Base-by-base conservation (phyloP, 2,888 invertebrate genomes). In the Pachycephus smyrnensis region DNA sequence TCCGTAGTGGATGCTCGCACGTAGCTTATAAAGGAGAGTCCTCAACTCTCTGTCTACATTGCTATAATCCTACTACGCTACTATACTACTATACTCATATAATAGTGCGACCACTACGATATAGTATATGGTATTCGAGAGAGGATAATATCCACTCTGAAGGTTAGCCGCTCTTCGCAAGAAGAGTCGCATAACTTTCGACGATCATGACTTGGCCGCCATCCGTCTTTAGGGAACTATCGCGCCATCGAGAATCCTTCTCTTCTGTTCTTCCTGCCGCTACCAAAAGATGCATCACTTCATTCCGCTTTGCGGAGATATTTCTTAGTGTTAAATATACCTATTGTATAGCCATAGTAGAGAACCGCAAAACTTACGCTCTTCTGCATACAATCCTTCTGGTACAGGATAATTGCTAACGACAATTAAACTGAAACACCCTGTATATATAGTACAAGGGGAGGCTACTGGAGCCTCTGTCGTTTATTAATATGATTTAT, bases 141-240 rank as follows among this genome's bases (percentile, higher is more conserved):
- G 82, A 82, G 81, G 83, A 85, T 84, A 85, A 88, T 86, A 86
- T 86, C 83, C 77, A 78, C 76, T 75, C 74, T 35, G 73, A 80
- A 77, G 80, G n/a, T 75, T 80, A 75, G 71, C 69, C 74, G 77
- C 73, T 77, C 69, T 69, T 71, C 33, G 82, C 86, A 90, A 89
- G 88, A 90, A 90, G 84, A 82, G 82, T 84, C 89, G 86, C 89
- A 90, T 90, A 90, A 89, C 88, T 90, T 87, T 86, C 82, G 81
- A 77, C 83, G 84, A 85, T 87, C 86, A 82, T 82, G 86, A 81
- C 82, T 81, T 82, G 82, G 79, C 80, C 75, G 80, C 86, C 87
- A 86, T 88, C 82, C 84, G 84, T 85, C 87, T 88, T 88, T 86
- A 80, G 82, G 85, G 81, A 85, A 86, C 84, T 84, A 85, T 88